Evolutionary conservation across 1,140 invertebrate species (phyloP), one percentile per base, ranked within the genome.

Genomic region (Eufriesea mexicana): DNA sequence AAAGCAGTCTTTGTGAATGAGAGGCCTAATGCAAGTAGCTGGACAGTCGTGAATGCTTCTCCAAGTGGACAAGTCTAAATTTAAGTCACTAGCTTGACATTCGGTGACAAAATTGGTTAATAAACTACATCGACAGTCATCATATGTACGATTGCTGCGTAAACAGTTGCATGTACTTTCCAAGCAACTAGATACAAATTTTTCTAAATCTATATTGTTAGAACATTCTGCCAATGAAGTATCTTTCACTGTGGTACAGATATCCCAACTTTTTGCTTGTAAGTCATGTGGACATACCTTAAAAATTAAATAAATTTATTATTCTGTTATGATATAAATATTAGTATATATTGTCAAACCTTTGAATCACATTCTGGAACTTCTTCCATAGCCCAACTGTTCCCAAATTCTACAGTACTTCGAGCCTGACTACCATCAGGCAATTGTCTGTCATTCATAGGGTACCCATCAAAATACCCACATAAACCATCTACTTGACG

Each of bases 1-100:
- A 91, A 96, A 98, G 90, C 97, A 98, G 89, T 98, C 97, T 68
- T 97, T 95, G 91, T 97, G 97, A 2, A 97, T 95, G 42, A 97
- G 94, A 0, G 97, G 97, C 0, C 96, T 84, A 0, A 96, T 95
- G 88, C 97, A 98, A 25, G 95, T 93, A 9, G 95, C 95, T 82
- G 96, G 95, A 88, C 97, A 97, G 86, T 96, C 95, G 35, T 96
- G 93, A 59, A 95, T 92, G 6, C 96, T 95, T 89, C 97, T 95
- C 97, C 97, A 98, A 57, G 94, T 95, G 7, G 95, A 94, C 6
- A 98, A 85, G 84, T 97, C 95, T 1, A 96, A 92, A 20, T 94
- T 92, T 23, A 95, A 95, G 83, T 96, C 95, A 45, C 54, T 45
- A 5, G 96, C 95, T 47, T 97, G 93, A 88, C 97, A 98, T 71